Conservation (phyloP, 2,797 vertebrate species). For the Tokudaia muenninki region DNA sequence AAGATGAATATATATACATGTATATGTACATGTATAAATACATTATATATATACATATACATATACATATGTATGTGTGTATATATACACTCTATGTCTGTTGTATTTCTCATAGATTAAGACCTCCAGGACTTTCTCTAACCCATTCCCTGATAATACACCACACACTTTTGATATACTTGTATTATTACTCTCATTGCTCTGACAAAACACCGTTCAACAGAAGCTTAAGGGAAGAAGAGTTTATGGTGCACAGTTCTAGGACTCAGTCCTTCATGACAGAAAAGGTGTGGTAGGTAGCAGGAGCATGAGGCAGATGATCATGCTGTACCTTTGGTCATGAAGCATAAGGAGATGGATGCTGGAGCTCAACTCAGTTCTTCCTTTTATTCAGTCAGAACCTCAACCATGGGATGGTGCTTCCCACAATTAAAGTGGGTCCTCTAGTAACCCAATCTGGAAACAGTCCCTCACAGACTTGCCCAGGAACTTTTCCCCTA, state of each 20-base stretch:
- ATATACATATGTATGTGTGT: too few relatives aligned
- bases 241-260: not conserved
- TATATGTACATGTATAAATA: too few relatives aligned
- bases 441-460: not conserved
- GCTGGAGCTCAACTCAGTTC: not conserved
- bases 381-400: not conserved
- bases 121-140: not conserved
- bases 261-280: not conserved
- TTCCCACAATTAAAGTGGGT: not conserved
- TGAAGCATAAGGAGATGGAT: not conserved
- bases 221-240: not conserved
- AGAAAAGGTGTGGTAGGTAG: too few relatives aligned
- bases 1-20: not conserved
- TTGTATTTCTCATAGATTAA: not conserved
- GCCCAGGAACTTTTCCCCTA: not conserved
- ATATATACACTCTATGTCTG: too few relatives aligned
- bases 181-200: too few relatives aligned
- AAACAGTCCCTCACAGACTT: not conserved
- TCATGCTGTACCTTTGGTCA: not conserved
- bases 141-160: not conserved
- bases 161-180: not conserved
- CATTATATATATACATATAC: not conserved
- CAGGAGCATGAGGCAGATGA: not conserved
- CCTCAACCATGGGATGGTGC: not conserved
- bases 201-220: not conserved